These are phyloP conservation scores for Campoletis raptor DNA, from an alignment of 2,888 invertebrate genomes.

Conservation along the genomic window DNA sequence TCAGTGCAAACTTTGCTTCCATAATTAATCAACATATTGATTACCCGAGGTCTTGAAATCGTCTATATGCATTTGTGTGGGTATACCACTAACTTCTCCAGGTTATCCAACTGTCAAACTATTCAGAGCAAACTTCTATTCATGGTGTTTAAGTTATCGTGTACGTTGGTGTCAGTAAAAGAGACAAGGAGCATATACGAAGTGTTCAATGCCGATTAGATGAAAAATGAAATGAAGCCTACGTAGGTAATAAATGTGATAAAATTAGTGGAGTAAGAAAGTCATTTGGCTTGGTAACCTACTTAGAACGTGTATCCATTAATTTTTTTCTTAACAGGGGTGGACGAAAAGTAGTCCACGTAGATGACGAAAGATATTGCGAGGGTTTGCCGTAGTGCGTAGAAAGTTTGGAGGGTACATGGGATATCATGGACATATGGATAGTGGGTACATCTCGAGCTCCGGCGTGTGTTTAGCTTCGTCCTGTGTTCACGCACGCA, in stretches of 20 bases:
- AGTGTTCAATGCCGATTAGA: constrained; percentile 4
- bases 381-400: constrained; percentile 45
- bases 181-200: constrained; percentile 10
- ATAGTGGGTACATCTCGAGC: constrained; percentile 43
- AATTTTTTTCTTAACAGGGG: not conserved
- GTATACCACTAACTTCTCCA: constrained; percentile 20
- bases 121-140: constrained; percentile 30
- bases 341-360: not conserved
- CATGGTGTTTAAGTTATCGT: constrained; percentile 28
- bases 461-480: constrained; percentile 57
- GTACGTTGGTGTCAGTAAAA: constrained; percentile 3
- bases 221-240: not conserved
- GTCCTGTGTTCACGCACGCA: constrained; percentile 62
- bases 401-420: constrained; percentile 44
- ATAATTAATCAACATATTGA: constrained; percentile 30
- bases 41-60: constrained; percentile 30
- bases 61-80: not conserved
- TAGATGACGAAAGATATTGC: not conserved
- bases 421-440: constrained; percentile 43
- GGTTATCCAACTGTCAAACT: constrained; percentile 43
- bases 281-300: not conserved
- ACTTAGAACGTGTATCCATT: not conserved
- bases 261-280: not conserved
- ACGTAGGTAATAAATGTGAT: not conserved
- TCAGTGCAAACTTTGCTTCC: not conserved